Evolutionary conservation across 2,888 invertebrate genomes (phyloP).

Genomic region (Gonocerus acuteangulatus): DNA sequence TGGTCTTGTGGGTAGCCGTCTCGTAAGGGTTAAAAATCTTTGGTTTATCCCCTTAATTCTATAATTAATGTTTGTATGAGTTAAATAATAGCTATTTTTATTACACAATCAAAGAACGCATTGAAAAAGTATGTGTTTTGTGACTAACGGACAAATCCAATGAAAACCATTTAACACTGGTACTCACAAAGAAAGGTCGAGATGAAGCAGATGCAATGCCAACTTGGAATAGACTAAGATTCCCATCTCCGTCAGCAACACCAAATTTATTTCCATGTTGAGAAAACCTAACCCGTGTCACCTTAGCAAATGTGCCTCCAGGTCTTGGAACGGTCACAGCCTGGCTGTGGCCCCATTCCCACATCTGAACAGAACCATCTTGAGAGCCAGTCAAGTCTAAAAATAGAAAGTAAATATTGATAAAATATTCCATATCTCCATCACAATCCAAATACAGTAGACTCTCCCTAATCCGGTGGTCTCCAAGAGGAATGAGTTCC

Average conservation of each 20-base stretch:
- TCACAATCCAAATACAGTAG: no score
- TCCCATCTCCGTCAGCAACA: slow-evolving; percentile 94
- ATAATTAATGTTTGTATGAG: no score
- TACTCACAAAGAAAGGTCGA: slow-evolving; percentile 79
- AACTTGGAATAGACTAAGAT: slow-evolving; percentile 91
- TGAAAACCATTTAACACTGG: no score
- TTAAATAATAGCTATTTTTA: no score
- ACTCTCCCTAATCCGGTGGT: no score
- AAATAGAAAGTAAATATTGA: neutral
- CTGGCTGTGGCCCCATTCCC: slow-evolving; percentile 96
- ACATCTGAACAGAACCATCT: slow-evolving; percentile 90
- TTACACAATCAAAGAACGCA: no score
- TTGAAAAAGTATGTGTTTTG: no score
- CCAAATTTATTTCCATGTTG: slow-evolving; percentile 98
- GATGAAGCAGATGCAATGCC: slow-evolving; percentile 66
- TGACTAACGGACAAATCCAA: no score
- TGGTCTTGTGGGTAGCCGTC: no score
- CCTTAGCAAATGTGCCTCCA: slow-evolving; percentile 91
- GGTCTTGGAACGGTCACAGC: slow-evolving; percentile 83
- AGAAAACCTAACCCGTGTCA: slow-evolving; percentile 90
- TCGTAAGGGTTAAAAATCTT: no score
- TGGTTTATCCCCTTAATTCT: no score
- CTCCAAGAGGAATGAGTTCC: no score
- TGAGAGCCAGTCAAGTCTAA: slow-evolving; percentile 87
- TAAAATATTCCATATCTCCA: neutral